Base-by-base conservation (phyloP, 2,888 invertebrate species). In the Chrysomela aeneicollis region DNA sequence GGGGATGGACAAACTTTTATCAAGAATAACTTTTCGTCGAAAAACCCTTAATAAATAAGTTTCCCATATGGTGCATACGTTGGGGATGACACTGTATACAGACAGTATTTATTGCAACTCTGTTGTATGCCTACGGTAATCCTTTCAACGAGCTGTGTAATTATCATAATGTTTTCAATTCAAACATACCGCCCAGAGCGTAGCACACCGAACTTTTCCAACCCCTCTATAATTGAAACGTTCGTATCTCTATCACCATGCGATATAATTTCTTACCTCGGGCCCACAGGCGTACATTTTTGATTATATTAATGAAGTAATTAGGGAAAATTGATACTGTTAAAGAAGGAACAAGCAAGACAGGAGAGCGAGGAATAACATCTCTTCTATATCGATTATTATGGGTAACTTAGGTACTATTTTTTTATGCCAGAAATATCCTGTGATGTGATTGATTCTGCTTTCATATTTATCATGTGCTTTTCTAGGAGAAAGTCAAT, bases 281-380 rank as follows among this genome's bases (percentile, higher is more conserved):
- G 15, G 42, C 42, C 42, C 42, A 3, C 42, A 6, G 15, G 42
- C 42, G 15, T 15, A 42, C 42, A 15, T 2, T 47, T 22, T 57
- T 57, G 17, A 57, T 22, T 57, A 57, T 42, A 47, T 12, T 21
- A 55, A 42, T 42, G 17, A 47, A 46, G 46, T 47, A 57, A 47
- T 57, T 57, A 26, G 21, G 47, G 46, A n/a, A 47, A 57, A 42
- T 57, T 57, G 47, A 57, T 47, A 26, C 47, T 46, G 22, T n/a
- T 57, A 22, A 42, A 42, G 42, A 6, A 12, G 42, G 4, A 15
- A 42, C n/a, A 6, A 15, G 1, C 9, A 42, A 42, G 2, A 35
- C 6, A 3, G 35, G 2, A 3, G 8, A 35, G 10, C 10, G 10
- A 35, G 12, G 35, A 9, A 35, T 35, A 35, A 12, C 35, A n/a